phyloP scores from a whole-genome alignment of 2,113 vertebrate genomes.

The Heteronetta atricapilla region DNA sequence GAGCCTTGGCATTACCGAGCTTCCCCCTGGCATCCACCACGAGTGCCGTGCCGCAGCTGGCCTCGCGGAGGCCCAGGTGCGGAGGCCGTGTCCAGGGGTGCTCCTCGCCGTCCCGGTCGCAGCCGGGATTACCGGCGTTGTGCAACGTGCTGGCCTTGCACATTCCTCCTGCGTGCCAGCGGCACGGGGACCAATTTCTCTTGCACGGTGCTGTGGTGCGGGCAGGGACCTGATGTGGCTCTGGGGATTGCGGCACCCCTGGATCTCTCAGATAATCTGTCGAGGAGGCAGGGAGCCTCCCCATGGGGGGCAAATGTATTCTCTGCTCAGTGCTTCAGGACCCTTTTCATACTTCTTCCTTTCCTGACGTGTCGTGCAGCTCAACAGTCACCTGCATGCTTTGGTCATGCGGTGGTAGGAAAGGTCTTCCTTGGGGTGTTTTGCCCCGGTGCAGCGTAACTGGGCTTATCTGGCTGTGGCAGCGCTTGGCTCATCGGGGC shows the following conservation, averaged over 20 bases:
- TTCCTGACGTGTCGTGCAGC: not conserved
- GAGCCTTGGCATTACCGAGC: accelerated
- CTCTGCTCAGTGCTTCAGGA: not conserved
- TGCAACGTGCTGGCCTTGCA: not conserved
- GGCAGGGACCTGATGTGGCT: not conserved
- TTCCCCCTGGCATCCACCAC: accelerated
- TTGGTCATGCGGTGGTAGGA: no score
- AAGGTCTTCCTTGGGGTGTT: not conserved
- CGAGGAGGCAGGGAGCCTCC: accelerated
- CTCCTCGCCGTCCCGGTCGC: accelerated
- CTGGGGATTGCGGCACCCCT: accelerated
- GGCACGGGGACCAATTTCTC: not conserved
- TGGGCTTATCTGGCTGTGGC: not conserved
- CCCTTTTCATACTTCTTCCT: not conserved
- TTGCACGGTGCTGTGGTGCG: not conserved
- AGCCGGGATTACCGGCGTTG: accelerated
- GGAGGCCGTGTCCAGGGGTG: not conserved
- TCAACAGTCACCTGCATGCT: accelerated
- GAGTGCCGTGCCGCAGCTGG: accelerated
- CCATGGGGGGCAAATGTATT: accelerated
- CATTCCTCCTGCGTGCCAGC: not conserved
- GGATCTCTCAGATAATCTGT: not conserved
- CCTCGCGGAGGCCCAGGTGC: accelerated
- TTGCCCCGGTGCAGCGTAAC: accelerated
- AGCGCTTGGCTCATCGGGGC: not conserved